These are phyloP conservation scores for Ferrisia virgata DNA, from an alignment of 2,888 invertebrate genomes.

Conservation along the genomic window DNA sequence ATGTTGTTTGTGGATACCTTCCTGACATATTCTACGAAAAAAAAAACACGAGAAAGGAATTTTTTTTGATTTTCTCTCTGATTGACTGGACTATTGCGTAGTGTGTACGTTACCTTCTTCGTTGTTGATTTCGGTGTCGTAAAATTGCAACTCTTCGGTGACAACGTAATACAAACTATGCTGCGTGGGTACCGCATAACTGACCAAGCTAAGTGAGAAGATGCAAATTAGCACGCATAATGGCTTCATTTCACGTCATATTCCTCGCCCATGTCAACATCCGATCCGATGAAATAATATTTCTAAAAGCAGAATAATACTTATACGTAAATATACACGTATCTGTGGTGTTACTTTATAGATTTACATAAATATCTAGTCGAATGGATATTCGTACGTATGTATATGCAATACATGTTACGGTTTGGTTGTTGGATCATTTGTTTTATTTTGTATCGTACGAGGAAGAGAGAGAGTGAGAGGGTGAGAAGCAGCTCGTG, in stretches of 20 bases:
- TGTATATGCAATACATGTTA: background rate
- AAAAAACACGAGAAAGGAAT: too few species aligned
- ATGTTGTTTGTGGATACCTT: too few species aligned
- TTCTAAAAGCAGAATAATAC: background rate
- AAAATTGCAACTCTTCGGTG: constrained; percentile 17
- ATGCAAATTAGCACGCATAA: constrained; percentile 25
- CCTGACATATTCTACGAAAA: too few species aligned
- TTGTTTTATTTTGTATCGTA: background rate
- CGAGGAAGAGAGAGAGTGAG: too few species aligned
- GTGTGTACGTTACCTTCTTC: constrained; percentile 18
- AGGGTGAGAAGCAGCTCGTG: too few species aligned
- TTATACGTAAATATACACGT: background rate
- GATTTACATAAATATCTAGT: background rate
- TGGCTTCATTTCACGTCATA: constrained; percentile 34
- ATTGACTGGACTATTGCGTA: too few species aligned
- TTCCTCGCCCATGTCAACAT: constrained; percentile 7
- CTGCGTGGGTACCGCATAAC: constrained; percentile 9
- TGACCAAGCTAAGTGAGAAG: background rate
- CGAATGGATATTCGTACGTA: too few species aligned
- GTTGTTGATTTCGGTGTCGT: constrained; percentile 6
- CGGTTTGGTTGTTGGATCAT: background rate
- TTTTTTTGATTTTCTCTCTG: too few species aligned
- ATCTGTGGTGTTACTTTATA: background rate
- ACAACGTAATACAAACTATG: constrained; percentile 23
- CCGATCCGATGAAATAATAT: background rate